Percentiles rank a stretch among this genome's conserved stretches.
phyloP scores from a whole-genome alignment of 2,113 vertebrate genomes.

The Chauna torquata region DNA sequence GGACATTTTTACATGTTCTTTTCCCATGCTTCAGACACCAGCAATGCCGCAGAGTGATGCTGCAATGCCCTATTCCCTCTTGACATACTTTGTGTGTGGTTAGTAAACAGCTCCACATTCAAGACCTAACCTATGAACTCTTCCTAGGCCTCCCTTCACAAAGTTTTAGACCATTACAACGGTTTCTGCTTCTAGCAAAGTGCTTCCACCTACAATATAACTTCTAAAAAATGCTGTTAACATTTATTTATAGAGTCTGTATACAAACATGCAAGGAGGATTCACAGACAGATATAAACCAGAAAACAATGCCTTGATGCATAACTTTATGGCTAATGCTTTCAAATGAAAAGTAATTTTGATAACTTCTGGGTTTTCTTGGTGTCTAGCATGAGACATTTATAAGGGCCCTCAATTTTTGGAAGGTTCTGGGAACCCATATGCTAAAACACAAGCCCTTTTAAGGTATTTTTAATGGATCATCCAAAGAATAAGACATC shows the following conservation, averaged over 20 bases:
- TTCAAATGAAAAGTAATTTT: background rate
- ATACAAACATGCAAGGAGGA: slow-evolving; percentile 28
- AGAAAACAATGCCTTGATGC: background rate
- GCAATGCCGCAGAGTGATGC: background rate
- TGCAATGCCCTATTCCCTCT: background rate
- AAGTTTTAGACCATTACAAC: background rate
- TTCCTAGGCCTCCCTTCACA: background rate
- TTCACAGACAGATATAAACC: background rate
- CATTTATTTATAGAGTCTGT: slow-evolving; percentile 18
- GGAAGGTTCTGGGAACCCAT: background rate
- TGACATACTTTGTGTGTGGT: slow-evolving; percentile 1
- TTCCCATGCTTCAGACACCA: background rate
- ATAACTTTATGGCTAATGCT: background rate
- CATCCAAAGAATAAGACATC: background rate
- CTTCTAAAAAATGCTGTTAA: slow-evolving; percentile 27
- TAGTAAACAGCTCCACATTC: slow-evolving; percentile 5
- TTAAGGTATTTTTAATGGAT: slow-evolving; percentile 36
- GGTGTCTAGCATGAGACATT: background rate
- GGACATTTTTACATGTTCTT: background rate
- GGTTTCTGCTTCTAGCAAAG: background rate
- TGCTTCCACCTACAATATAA: slow-evolving; percentile 2
- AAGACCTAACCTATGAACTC: slow-evolving; percentile 6
- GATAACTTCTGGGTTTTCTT: background rate
- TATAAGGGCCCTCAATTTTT: background rate
- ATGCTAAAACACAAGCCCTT: background rate